These are phyloP conservation scores for Nyctalus aviator DNA, from an alignment of 2,797 vertebrate genomes.

Conservation along the genomic window DNA sequence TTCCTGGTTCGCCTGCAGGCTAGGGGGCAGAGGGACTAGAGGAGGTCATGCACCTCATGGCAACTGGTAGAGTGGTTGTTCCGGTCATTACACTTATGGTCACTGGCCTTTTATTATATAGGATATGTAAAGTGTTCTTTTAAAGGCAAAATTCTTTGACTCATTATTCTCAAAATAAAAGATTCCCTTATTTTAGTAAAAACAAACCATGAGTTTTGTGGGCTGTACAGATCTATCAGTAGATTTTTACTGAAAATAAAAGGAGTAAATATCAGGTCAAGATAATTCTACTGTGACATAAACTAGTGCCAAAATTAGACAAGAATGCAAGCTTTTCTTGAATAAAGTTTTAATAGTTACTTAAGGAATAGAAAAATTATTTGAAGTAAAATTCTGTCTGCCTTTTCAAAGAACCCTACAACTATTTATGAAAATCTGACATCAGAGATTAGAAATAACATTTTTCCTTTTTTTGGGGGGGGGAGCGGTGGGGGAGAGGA, in stretches of 20 bases:
- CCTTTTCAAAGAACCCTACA: not conserved
- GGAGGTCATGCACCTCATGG: no score
- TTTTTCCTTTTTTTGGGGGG: not conserved
- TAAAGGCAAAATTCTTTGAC: not conserved
- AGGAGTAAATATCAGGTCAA: not conserved
- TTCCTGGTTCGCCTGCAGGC: no score
- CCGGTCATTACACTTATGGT: no score
- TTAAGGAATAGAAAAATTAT: not conserved
- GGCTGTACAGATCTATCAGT: not conserved
- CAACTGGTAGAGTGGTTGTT: no score
- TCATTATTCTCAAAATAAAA: not conserved
- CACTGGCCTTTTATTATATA: no score
- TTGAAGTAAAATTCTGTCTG: not conserved
- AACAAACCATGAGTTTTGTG: not conserved
- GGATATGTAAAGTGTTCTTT: not conserved
- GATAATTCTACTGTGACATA: not conserved
- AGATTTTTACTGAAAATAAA: conserved; percentile 27
- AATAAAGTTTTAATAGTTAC: not conserved
- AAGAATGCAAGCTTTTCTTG: not conserved
- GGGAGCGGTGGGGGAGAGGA: not conserved
- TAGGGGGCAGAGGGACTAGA: no score
- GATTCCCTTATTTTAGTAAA: conserved; percentile 11
- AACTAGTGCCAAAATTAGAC: not conserved
- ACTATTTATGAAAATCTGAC: not conserved
- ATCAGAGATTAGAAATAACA: not conserved